Evolutionary conservation across 2,797 vertebrate genomes (phyloP).

Genomic region (Pampus argenteus): DNA sequence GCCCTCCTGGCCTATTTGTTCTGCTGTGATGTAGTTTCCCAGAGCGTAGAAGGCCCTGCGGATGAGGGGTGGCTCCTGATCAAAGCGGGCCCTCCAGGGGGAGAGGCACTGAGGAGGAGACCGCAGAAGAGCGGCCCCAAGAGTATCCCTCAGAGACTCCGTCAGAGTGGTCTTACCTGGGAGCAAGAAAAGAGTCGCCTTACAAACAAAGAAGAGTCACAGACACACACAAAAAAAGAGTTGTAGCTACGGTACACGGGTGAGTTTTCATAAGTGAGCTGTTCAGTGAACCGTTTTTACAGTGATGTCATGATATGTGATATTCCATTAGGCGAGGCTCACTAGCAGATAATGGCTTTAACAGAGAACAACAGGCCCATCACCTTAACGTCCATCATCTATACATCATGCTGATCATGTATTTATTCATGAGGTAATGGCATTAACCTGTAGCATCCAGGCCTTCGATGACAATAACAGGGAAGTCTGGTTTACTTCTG

Average conservation of each 20-base stretch:
- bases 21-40: slow-evolving; percentile 93
- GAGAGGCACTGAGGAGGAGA: slow-evolving; percentile 90
- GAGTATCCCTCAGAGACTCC: slow-evolving; percentile 82
- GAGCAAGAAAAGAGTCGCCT: not conserved
- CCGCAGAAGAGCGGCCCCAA: slow-evolving; percentile 86
- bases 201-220: slow-evolving; percentile 16
- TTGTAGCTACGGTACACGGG: not conserved
- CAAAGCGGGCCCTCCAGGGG: slow-evolving; percentile 90
- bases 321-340: slow-evolving; percentile 70
- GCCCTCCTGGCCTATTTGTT: slow-evolving; percentile 86
- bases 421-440: slow-evolving; percentile 72
- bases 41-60: slow-evolving; percentile 95
- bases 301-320: slow-evolving; percentile 70
- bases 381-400: slow-evolving; percentile 64
- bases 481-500: slow-evolving; percentile 83
- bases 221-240: not conserved
- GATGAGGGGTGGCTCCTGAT: slow-evolving; percentile 88
- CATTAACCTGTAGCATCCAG: slow-evolving; percentile 95
- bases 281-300: slow-evolving; percentile 63
- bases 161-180: slow-evolving; percentile 95
- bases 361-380: slow-evolving; percentile 58
- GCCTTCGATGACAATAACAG: slow-evolving; percentile 91
- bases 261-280: slow-evolving; percentile 27
- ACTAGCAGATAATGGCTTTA: slow-evolving; percentile 71
- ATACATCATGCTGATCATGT: slow-evolving; percentile 66